Conservation (phyloP, 2,797 vertebrate genomes). For the Potorous gilbertii region DNA sequence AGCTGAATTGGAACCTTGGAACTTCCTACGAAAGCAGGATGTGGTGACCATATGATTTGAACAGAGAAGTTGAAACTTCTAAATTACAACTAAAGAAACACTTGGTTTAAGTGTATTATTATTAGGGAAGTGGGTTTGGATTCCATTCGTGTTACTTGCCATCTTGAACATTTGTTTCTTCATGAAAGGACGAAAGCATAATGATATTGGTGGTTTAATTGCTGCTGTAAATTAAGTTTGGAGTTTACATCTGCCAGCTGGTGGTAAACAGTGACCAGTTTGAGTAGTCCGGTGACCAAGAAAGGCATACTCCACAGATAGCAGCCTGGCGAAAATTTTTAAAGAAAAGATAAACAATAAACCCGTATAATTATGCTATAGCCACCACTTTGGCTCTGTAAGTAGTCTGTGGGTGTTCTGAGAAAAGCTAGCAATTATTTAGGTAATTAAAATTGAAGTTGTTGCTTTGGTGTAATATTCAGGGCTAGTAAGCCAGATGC, state of each 20-base stretch:
- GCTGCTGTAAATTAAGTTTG: neutral
- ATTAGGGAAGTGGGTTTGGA: conserved; percentile 8
- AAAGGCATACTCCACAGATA: neutral
- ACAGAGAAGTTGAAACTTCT: conserved; percentile 30
- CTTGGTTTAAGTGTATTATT: conserved; percentile 45
- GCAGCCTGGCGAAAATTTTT: neutral
- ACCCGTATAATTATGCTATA: neutral
- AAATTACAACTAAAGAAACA: conserved; percentile 57
- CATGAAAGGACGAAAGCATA: conserved; percentile 86
- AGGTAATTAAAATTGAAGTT: neutral
- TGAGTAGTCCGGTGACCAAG: neutral
- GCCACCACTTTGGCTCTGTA: neutral
- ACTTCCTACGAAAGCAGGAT: conserved; percentile 61
- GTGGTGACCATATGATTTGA: conserved; percentile 45
- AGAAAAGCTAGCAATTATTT: neutral
- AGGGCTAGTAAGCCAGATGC: neutral
- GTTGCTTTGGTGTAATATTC: neutral
- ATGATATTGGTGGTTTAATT: conserved; percentile 7
- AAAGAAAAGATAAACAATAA: neutral
- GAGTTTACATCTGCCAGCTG: neutral
- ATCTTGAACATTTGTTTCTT: conserved; percentile 70
- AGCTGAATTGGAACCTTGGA: conserved; percentile 59
- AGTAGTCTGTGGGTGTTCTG: neutral
- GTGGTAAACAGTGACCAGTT: conserved; percentile 7
- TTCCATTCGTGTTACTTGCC: conserved; percentile 35